A percentile compares a stretch with the other conserved stretches of the same genome.
These are phyloP conservation scores for Saturnia pavonia DNA, from an alignment of 2,888 invertebrate species.

Conservation along the genomic window DNA sequence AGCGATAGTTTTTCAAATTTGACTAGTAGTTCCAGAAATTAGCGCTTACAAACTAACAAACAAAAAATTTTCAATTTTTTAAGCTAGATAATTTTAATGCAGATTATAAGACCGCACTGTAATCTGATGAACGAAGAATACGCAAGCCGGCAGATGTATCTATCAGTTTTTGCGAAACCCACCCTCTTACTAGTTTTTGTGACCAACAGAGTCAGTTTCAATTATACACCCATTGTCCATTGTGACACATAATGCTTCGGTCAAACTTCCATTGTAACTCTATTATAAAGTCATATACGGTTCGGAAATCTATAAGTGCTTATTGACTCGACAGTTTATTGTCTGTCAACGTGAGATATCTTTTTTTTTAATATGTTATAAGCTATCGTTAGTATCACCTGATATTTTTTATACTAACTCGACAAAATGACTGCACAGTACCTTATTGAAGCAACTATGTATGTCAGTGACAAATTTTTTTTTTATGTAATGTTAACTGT, in stretches of 20 bases:
- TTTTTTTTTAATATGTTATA: background rate
- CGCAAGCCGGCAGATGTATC: constrained; percentile 56
- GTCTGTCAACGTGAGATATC: constrained; percentile 5
- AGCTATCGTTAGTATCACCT: background rate
- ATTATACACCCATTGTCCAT: constrained; percentile 41
- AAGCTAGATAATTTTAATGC: too few relatives aligned
- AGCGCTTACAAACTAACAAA: too few relatives aligned
- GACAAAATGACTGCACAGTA: too few relatives aligned
- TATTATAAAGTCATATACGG: constrained; percentile 8
- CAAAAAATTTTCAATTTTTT: too few relatives aligned
- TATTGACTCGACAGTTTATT: constrained; percentile 11
- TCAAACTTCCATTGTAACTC: background rate
- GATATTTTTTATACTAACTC: too few relatives aligned
- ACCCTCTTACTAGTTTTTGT: constrained; percentile 36
- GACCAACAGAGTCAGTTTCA: constrained; percentile 60
- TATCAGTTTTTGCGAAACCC: constrained; percentile 51
- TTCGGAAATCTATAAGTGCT: constrained; percentile 3
- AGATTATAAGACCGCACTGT: constrained; percentile 35
- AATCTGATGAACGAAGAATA: constrained; percentile 22
- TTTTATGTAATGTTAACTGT: too few relatives aligned
- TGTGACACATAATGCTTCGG: constrained; percentile 14
- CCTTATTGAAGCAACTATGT: too few relatives aligned
- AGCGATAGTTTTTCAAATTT: too few relatives aligned
- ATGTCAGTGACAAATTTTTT: too few relatives aligned
- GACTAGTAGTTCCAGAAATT: too few relatives aligned